Conservation (phyloP, 2,888 invertebrate genomes). For the Caenorhabditis zanzibari region DNA sequence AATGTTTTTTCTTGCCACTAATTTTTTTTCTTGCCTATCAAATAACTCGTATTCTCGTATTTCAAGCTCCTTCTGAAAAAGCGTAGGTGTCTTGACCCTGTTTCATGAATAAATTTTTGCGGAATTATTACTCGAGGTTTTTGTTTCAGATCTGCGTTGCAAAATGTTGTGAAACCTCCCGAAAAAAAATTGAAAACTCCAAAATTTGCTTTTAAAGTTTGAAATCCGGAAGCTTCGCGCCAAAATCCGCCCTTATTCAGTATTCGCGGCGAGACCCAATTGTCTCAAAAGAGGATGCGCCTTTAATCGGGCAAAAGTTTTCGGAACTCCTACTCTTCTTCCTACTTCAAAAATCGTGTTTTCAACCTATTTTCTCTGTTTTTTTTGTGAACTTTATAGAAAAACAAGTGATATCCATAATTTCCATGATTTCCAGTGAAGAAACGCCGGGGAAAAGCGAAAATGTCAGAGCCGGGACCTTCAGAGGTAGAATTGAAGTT, state of each 20-base stretch:
- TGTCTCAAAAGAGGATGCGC: neutral
- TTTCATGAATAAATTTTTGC: no score
- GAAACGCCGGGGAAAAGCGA: neutral
- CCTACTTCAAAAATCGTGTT: neutral
- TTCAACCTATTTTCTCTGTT: neutral
- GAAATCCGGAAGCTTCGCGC: neutral
- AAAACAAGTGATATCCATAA: neutral
- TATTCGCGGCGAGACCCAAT: slow-evolving; percentile 6
- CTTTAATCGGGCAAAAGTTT: slow-evolving; percentile 15
- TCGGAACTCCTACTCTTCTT: neutral
- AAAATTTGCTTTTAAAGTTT: no score
- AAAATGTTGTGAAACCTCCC: no score
- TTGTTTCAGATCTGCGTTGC: no score
- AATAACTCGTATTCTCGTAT: no score
- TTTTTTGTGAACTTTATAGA: neutral
- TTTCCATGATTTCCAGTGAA: neutral
- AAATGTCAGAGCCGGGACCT: slow-evolving; percentile 15
- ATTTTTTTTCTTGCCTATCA: neutral
- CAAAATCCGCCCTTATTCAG: neutral
- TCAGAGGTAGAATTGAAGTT: slow-evolving; percentile 1
- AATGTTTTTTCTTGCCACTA: no score
- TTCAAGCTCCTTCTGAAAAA: no score
- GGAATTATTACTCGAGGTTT: no score
- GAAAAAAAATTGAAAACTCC: no score
- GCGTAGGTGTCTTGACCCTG: neutral